These are phyloP conservation scores for Stomatorhinus walkeri DNA, from an alignment of 2,797 vertebrate species.

Conservation along the genomic window DNA sequence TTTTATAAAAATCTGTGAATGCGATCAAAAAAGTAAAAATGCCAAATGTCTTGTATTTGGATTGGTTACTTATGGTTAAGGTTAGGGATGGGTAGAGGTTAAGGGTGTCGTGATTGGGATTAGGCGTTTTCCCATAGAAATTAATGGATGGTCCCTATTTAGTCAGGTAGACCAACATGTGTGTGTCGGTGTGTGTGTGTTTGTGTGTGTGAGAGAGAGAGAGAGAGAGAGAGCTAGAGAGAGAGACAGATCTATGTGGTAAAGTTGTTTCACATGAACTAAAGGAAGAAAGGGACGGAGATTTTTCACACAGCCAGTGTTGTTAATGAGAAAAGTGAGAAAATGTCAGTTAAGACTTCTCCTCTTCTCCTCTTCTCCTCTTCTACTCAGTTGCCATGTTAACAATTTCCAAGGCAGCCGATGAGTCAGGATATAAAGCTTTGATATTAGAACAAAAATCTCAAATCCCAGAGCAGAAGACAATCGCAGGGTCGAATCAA, in stretches of 20 bases:
- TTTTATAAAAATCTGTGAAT: too few species aligned
- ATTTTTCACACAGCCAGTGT: neutral
- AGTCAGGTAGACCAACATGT: too few species aligned
- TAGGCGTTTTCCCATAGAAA: too few species aligned
- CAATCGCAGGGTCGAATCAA: neutral
- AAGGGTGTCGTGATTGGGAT: too few species aligned
- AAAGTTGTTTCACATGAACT: neutral
- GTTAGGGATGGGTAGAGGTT: too few species aligned
- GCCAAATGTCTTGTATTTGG: too few species aligned
- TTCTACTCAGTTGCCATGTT: neutral
- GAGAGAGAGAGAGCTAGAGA: neutral
- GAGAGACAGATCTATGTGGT: neutral
- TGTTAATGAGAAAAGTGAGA: neutral
- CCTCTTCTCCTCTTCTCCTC: neutral
- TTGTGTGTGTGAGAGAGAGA: neutral
- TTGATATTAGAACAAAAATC: neutral
- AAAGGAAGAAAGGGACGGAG: neutral
- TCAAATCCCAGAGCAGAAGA: neutral
- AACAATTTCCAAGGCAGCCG: constrained; percentile 1
- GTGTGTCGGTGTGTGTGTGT: neutral
- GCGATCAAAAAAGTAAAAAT: too few species aligned
- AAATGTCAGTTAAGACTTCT: neutral
- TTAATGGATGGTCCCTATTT: too few species aligned
- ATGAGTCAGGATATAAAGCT: neutral
- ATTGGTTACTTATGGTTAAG: too few species aligned